Base-by-base conservation (phyloP, 1,140 invertebrate genomes). In the Drosophila erecta region DNA sequence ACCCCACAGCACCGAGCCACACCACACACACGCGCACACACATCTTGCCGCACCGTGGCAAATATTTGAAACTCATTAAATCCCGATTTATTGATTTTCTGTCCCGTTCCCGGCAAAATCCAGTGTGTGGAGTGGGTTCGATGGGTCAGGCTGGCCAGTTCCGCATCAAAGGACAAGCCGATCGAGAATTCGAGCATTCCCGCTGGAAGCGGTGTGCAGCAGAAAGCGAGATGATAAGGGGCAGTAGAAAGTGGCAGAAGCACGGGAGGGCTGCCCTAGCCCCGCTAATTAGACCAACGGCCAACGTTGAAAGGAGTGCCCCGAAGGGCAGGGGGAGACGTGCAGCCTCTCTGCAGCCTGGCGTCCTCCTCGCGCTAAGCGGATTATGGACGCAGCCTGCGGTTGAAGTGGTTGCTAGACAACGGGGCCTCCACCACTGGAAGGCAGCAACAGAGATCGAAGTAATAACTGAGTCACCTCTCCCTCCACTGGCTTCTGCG, bases 61-160 rank as follows among this genome's bases (percentile, higher is more conserved):
- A 85, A 85, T 85, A 85, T 85, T 80, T 84, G 69, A 81, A 86
- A 86, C 81, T 85, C 81, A 85, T 85, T 85, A 81, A 78, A 81
- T 75, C 69, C 64, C 60, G 78, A 85, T 81, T 86, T 85, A 85
- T 85, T 85, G 81, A 85, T 85, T 85, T 85, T 86, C 81, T 81
- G 81, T 78, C 81, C 65, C 33, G 22, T 41, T 58, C 57, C 59
- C 20, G 40, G 35, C 65, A 12, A 54, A 66, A 66, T 59, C 75
- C 54, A n/a, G 30, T n/a, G 62, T 46, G 43, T 49, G 49, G 35
- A 57, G 41, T 41, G 7, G 44, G 30, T 24, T 62, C 37, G 24
- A 41, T 5, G 24, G 17, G 10, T 38, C 14, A 0, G 35, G 35
- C 7, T 12, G 41, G 30, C 30, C 12, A 14, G 14, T 40, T 0